Evolutionary conservation across 2,113 vertebrate species (phyloP), one percentile per base, ranked within the genome.

Genomic region (Brachyhypopomus gauderio): DNA sequence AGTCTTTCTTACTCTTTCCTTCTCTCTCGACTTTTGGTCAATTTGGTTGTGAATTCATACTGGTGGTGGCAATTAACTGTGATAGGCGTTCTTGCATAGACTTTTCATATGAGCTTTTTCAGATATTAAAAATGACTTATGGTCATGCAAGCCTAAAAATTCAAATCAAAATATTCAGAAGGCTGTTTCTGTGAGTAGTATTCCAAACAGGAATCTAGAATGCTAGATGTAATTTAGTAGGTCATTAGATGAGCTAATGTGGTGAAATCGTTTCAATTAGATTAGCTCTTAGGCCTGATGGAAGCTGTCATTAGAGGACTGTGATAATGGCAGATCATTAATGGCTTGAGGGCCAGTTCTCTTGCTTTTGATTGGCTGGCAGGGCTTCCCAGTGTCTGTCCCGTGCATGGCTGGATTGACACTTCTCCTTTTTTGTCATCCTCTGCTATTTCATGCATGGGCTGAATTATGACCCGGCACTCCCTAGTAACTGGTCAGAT

Each of bases 191-290:
- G 16, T 20, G 12, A 75, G 41, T 25, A 20, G 16, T 25, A 56
- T 75, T 69, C 20, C n/a, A 11, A 56, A 17, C 22, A 14, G n/a
- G 23, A 76, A 75, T 30, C 19, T 22, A 55, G 20, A 69, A 75
- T 60, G 19, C 11, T 12, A 76, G 41, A 81, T 70, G 64, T 81
- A 72, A 81, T 81, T 75, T 76, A 69, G 73, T 3, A 20, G 80
- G 64, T 76, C 80, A 81, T 81, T 81, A 75, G 80, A 75, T 75
- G 56, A 81, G 73, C 73, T 81, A 81, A 76, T 75, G 72, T 76
- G 80, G 60, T 60, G 74, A 67, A 76, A 20, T 59, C 55, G 72
- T 30, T 72, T 69, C 69, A 81, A 81, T 81, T 75, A 69, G 72
- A 81, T 76, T 75, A 67, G 52, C 73, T 22, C 63, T 64, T 23